These are phyloP conservation scores for Typhlichthys eigenmanni DNA, from an alignment of 2,797 vertebrate genomes.

Conservation along the genomic window DNA sequence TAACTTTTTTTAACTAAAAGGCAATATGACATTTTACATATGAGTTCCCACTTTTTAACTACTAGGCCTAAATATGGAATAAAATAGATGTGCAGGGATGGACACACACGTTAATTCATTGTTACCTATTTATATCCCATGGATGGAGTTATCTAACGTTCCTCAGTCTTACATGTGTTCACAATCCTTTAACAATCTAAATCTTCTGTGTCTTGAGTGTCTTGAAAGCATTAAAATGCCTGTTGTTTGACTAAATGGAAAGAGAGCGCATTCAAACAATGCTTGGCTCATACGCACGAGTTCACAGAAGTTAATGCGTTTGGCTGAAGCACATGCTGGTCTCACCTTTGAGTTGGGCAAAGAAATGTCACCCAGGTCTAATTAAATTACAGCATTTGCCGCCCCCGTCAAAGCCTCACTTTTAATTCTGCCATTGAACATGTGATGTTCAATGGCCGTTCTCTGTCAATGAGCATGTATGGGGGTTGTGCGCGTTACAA, in stretches of 20 bases:
- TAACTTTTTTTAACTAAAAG: too few species aligned
- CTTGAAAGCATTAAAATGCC: conserved; percentile 69
- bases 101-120: conserved; percentile 40
- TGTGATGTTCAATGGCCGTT: conserved; percentile 51
- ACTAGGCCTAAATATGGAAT: conserved; percentile 10
- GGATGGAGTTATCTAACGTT: conserved; percentile 53
- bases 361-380: conserved; percentile 75
- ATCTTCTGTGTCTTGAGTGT: conserved; percentile 58
- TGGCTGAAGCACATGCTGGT: conserved; percentile 73
- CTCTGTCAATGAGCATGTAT: conserved; percentile 26
- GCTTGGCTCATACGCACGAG: conserved; percentile 57
- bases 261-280: conserved; percentile 65
- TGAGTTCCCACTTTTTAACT: too few species aligned
- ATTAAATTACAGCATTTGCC: conserved; percentile 76
- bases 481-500: conserved; percentile 39
- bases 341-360: conserved; percentile 60
- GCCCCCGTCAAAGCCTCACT: conserved; percentile 75
- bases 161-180: conserved; percentile 60
- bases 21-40: too few species aligned
- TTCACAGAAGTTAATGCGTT: conserved; percentile 68
- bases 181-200: conserved; percentile 56
- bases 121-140: conserved; percentile 54
- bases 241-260: conserved; percentile 73
- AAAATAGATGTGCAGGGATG: conserved; percentile 15
- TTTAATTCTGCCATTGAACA: conserved; percentile 58